phyloP scores from a whole-genome alignment of 2,888 invertebrate species.

The Dascillus cervinus region DNA sequence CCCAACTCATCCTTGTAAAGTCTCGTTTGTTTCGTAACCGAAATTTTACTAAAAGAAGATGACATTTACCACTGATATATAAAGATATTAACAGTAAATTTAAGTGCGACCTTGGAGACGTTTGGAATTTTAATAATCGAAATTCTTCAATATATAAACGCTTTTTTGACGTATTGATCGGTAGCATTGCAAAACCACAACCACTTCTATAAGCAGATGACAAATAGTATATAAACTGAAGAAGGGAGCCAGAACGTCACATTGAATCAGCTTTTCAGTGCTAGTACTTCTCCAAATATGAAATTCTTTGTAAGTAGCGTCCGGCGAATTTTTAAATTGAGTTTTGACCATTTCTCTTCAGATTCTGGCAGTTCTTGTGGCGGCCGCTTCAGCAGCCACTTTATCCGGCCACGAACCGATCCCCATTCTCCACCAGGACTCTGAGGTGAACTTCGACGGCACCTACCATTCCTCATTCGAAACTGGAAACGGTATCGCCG shows the following conservation, averaged over 20 bases:
- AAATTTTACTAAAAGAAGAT: no score
- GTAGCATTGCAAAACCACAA: no score
- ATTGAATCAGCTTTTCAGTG: constrained; percentile 9
- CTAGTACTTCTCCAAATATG: constrained; percentile 9
- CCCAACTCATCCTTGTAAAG: no score
- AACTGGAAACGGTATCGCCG: constrained; percentile 48
- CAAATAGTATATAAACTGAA: constrained; percentile 16
- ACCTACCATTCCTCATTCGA: constrained; percentile 43
- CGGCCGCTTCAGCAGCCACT: constrained; percentile 25
- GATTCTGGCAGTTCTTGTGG: constrained; percentile 26
- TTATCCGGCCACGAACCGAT: constrained; percentile 25
- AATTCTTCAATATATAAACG: no score
- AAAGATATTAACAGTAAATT: constrained; percentile 6
- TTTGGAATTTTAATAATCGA: constrained; percentile 8
- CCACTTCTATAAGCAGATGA: no score
- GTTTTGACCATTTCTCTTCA: constrained; percentile 16
- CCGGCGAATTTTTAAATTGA: not conserved
- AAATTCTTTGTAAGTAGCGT: constrained; percentile 5
- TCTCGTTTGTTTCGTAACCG: no score
- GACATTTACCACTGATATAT: no score
- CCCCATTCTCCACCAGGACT: constrained; percentile 32
- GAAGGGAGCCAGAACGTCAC: constrained; percentile 12
- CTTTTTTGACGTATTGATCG: no score
- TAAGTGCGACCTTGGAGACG: constrained; percentile 8
- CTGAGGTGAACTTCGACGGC: constrained; percentile 45